phyloP scores from a whole-genome alignment of 1,140 invertebrate species.

The Drosophila asahinai region DNA sequence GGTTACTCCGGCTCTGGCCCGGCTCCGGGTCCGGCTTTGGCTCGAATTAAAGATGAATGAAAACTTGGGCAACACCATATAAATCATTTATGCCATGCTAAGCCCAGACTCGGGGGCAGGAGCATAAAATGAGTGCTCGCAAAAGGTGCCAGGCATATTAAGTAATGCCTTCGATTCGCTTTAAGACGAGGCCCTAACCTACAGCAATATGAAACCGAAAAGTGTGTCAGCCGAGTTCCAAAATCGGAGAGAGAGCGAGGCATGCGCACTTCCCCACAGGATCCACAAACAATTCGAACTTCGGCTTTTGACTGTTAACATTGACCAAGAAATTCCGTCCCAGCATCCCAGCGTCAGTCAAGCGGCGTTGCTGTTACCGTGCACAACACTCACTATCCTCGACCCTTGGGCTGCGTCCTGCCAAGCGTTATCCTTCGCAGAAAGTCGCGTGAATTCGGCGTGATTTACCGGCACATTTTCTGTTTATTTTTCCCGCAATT shows the following conservation, averaged over 20 bases:
- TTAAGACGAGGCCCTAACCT: conserved; percentile 74
- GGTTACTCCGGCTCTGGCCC: background rate
- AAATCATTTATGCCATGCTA: conserved; percentile 80
- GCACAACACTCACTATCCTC: conserved; percentile 67
- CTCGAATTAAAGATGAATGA: conserved; percentile 74
- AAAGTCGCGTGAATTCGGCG: conserved; percentile 40
- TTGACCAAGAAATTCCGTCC: conserved; percentile 69
- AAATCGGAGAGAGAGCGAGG: conserved; percentile 8
- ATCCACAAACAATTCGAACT: conserved; percentile 80
- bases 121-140: conserved; percentile 32
- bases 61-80: conserved; percentile 64
- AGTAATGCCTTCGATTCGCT: conserved; percentile 54
- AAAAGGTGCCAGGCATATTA: conserved; percentile 77
- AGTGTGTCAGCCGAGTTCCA: conserved; percentile 70
- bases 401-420: conserved; percentile 9
- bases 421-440: conserved; percentile 8
- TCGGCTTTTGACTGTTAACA: conserved; percentile 56
- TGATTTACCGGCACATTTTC: conserved; percentile 51
- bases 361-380: conserved; percentile 78
- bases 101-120: conserved; percentile 38
- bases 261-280: conserved; percentile 48
- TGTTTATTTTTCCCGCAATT: conserved; percentile 44
- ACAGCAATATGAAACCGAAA: conserved; percentile 62
- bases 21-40: background rate
- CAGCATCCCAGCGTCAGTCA: conserved; percentile 75